These are phyloP conservation scores for Celastrina argiolus DNA, from an alignment of 2,888 invertebrate species.

Conservation along the genomic window DNA sequence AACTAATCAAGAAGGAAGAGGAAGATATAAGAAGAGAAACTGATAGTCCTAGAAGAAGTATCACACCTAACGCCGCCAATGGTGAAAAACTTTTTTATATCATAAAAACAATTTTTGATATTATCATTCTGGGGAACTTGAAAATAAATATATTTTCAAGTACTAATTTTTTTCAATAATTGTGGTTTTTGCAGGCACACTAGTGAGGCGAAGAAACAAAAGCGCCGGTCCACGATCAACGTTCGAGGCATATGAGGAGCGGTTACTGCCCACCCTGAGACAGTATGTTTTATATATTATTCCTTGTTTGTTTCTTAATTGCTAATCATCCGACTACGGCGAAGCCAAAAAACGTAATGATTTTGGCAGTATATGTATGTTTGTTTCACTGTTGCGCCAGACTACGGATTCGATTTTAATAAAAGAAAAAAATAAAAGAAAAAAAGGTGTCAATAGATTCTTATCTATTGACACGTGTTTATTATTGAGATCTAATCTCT, in stretches of 20 bases:
- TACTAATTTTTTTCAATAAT: too few relatives aligned
- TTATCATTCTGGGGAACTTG: too few relatives aligned
- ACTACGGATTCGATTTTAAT: too few relatives aligned
- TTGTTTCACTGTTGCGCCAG: too few relatives aligned
- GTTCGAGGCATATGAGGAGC: slow-evolving; percentile 92
- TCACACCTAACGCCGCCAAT: slow-evolving; percentile 68
- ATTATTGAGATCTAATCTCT: too few relatives aligned
- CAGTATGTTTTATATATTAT: slow-evolving; percentile 79
- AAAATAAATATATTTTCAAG: too few relatives aligned
- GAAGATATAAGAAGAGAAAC: slow-evolving; percentile 63
- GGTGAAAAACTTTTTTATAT: slow-evolving; percentile 45
- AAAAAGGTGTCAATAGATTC: too few relatives aligned
- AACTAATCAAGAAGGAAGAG: slow-evolving; percentile 56
- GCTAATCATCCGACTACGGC: too few relatives aligned
- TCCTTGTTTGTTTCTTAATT: neutral
- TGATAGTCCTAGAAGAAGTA: slow-evolving; percentile 67
- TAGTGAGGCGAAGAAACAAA: slow-evolving; percentile 80
- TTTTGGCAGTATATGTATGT: too few relatives aligned
- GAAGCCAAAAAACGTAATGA: too few relatives aligned
- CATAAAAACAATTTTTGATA: slow-evolving; percentile 1
- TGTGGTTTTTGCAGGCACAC: slow-evolving; percentile 56
- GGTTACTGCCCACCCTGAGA: slow-evolving; percentile 88
- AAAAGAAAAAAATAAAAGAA: too few relatives aligned
- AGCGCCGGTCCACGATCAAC: slow-evolving; percentile 83
- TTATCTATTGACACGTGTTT: too few relatives aligned